Base-by-base conservation (phyloP, 2,888 invertebrate genomes). In the Cheilosia impressa region DNA sequence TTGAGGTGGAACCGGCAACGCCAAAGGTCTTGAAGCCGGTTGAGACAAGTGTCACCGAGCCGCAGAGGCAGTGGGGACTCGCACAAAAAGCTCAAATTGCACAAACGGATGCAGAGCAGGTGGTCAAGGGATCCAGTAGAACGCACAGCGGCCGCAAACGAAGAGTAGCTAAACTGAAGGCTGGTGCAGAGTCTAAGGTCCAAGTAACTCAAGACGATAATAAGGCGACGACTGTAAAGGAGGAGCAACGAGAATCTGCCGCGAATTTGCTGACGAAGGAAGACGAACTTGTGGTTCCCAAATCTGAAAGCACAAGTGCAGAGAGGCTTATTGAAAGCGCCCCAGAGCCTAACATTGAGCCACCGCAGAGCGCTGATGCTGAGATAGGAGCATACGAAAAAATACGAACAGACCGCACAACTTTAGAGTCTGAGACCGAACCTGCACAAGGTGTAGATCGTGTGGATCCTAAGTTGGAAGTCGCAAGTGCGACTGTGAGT, bases 1-100 rank as follows among this genome's bases (percentile, higher is more conserved):
- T 92, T 68, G 91, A 92, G 87, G 90, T 91, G 31, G 90, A 91
- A 87, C 91, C 92, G 71, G 91, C 90, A 31, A 90, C 90, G 62
- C 88, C 89, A 6, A 88, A 89, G 79, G 88, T 88, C 10, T 90
- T 89, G 22, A 89, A 90, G 77, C 89, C 88, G n/a, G 81, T 91
- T 31, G 88, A 91, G 80, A 89, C 87, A n/a, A 84, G 87, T 62
- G 76, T 90, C 41, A 87, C 13, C 43, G 76, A 71, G 41, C 75
- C 78, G 38, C 62, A 68, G 19, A 72, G 38, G 31, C 89, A 63
- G 88, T 89, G 88, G 88, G 89, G 72, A 88, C 88, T 89, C 87
- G 87, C 77, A 73, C 78, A 81, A 68, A 55, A 75, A 63, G 75
- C 81, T 50, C 75, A 76, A 79, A 57, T 63, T 15, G 71, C 76